phyloP scores from a whole-genome alignment of 2,113 vertebrate genomes.

The Salvator merianae region DNA sequence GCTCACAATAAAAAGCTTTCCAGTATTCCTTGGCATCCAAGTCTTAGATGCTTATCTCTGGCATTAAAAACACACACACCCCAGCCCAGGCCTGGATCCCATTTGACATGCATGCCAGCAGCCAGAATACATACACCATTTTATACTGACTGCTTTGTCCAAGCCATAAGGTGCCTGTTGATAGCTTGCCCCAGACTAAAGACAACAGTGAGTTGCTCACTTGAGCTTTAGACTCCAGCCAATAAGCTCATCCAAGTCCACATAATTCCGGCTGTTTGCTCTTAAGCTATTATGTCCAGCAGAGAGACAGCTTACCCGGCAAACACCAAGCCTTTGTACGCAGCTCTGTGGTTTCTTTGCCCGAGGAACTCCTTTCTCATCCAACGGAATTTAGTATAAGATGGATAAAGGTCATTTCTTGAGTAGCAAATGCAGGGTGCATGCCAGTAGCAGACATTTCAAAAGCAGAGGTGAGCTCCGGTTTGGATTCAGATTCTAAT shows the following conservation, averaged over 20 bases:
- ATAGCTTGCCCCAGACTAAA: not conserved
- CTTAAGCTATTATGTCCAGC: not conserved
- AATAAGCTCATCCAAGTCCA: conserved; percentile 28
- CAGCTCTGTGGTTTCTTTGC: not conserved
- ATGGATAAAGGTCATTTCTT: not conserved
- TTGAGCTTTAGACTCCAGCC: not conserved
- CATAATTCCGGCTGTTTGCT: not conserved
- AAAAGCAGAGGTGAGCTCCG: not conserved
- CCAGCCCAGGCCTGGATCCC: not conserved
- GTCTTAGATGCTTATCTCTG: conserved; percentile 1
- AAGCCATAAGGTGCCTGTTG: conserved; percentile 24
- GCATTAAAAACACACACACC: not conserved
- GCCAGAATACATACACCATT: not conserved
- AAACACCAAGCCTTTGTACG: not conserved
- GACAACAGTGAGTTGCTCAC: not conserved
- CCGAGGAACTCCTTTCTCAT: not conserved
- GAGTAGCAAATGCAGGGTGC: not conserved
- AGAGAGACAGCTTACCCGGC: not conserved
- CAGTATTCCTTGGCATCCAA: conserved; percentile 34
- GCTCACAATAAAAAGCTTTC: conserved; percentile 21
- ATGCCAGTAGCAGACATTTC: not conserved
- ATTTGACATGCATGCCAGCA: conserved; percentile 7
- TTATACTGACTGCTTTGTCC: conserved; percentile 31
- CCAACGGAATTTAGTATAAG: not conserved
- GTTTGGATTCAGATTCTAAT: not conserved